These are phyloP conservation scores for Grapholita molesta DNA, from an alignment of 1,140 invertebrate genomes.

Conservation along the genomic window DNA sequence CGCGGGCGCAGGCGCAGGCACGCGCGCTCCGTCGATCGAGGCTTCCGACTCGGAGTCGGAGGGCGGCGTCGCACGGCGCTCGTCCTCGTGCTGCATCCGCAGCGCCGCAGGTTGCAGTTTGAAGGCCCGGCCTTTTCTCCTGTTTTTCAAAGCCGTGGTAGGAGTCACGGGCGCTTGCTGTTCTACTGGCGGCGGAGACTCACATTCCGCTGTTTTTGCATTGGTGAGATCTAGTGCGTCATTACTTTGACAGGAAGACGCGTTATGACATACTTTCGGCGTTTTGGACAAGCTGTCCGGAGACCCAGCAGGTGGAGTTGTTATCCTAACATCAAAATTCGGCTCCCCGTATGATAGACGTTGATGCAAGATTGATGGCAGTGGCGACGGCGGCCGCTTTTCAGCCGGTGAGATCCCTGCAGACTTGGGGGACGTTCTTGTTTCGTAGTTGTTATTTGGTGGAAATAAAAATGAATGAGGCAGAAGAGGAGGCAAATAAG, in stretches of 20 bases:
- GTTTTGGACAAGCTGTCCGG: constrained; percentile 53
- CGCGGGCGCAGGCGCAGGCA: constrained; percentile 78
- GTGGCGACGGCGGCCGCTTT: constrained; percentile 37
- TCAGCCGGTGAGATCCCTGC: constrained; percentile 32
- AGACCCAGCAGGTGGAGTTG: constrained; percentile 49
- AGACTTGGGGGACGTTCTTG: constrained; percentile 45
- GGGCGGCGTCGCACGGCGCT: constrained; percentile 45
- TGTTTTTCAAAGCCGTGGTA: constrained; percentile 79
- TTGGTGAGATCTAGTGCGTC: constrained; percentile 80
- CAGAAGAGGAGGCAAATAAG: constrained; percentile 64
- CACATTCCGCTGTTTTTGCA: constrained; percentile 63
- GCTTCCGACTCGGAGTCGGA: constrained; percentile 71
- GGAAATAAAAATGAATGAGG: constrained; percentile 71
- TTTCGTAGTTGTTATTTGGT: constrained; percentile 70
- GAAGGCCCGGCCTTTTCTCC: constrained; percentile 88
- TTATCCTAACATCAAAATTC: constrained; percentile 30
- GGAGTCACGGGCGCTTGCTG: constrained; percentile 47
- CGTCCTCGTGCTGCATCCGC: constrained; percentile 70
- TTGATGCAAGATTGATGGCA: constrained; percentile 60
- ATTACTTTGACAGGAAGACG: constrained; percentile 48
- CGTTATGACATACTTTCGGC: constrained; percentile 45
- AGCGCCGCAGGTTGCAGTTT: constrained; percentile 83
- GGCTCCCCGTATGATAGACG: constrained; percentile 52
- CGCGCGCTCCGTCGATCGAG: constrained; percentile 36
- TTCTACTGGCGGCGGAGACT: constrained; percentile 51